Evolutionary conservation across 2,888 invertebrate species (phyloP), one percentile per base, ranked within the genome.

Genomic region (Rhyacophila evoluta): DNA sequence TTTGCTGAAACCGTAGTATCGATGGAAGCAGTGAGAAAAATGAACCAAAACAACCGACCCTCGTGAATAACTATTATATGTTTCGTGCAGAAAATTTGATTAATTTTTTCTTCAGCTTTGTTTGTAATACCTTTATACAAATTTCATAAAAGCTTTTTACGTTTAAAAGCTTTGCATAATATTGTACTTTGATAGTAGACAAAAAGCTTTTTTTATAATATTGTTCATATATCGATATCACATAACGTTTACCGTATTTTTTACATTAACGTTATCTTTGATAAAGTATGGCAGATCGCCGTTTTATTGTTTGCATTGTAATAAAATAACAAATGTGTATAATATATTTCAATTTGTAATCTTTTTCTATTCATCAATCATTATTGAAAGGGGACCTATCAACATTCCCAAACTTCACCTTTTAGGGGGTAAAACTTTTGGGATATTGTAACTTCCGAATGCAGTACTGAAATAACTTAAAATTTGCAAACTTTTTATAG

Each of bases 281-380:
- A 25, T 25, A 55, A 55, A 55, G 19, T 55, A 55, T 55, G 15
- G 55, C 55, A 15, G 55, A 55, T 55, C 55, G 55, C 55, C 19
- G 55, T 10, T 1, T 25, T 55, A 55, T 25, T 55, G 55, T 55
- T 25, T 25, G 55, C 55, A 55, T 55, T 55, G 55, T 55, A 25
- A 15, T 41, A 15, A 41, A 39, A 41, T 41, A 41, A 41, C 55
- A 55, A 55, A 55, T 55, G 19, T 8, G 15, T 12, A 19, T 55
- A 25, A 25, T 55, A 8, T 55, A 55, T 55, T 55, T 55, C 55
- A 55, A 55, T 55, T 55, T 55, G 55, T 55, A 55, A 55, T 55
- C 55, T 55, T 55, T 55, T 55, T 55, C 55, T 55, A 55, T 55
- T 55, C 55, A 55, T 55, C 55, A 55, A 25, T 55, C 55, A 19